These are phyloP conservation scores for Drosophila imparisetae DNA, from an alignment of 2,888 invertebrate genomes.

Conservation along the genomic window DNA sequence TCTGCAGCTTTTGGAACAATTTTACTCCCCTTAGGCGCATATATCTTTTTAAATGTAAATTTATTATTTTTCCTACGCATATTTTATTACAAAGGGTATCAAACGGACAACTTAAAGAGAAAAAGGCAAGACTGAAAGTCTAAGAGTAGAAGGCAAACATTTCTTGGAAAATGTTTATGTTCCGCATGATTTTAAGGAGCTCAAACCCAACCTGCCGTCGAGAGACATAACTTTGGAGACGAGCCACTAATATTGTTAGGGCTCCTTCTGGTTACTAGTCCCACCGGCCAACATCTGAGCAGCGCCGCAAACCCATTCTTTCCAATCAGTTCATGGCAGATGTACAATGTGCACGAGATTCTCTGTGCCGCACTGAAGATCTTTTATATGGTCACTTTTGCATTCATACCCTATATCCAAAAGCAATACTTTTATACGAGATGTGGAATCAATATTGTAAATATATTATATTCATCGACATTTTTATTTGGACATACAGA, in stretches of 20 bases:
- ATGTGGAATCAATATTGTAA: not conserved
- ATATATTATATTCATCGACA: not conserved
- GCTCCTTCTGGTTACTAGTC: conserved; percentile 23
- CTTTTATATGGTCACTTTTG: conserved; percentile 63
- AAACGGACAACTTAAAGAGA: conserved; percentile 12
- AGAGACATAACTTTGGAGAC: conserved; percentile 34
- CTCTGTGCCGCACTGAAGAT: conserved; percentile 32
- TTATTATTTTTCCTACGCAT: not conserved
- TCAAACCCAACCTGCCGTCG: conserved; percentile 34
- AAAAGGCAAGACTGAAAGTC: conserved; percentile 18
- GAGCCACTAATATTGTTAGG: conserved; percentile 50
- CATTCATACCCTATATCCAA: conserved; percentile 24
- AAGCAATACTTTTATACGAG: not conserved
- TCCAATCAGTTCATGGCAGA: conserved; percentile 50
- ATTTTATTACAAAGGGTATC: conserved; percentile 9
- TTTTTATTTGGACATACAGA: not conserved
- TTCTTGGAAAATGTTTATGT: conserved; percentile 73
- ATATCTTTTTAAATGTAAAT: not conserved
- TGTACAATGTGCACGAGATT: conserved; percentile 37
- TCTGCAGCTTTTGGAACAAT: not conserved
- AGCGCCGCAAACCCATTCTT: conserved; percentile 26
- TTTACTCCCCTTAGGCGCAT: not conserved
- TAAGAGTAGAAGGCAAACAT: conserved; percentile 24
- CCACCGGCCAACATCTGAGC: conserved; percentile 28
- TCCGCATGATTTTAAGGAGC: conserved; percentile 59